Conservation (phyloP, 2,113 vertebrate genomes). For the Gobius niger region DNA sequence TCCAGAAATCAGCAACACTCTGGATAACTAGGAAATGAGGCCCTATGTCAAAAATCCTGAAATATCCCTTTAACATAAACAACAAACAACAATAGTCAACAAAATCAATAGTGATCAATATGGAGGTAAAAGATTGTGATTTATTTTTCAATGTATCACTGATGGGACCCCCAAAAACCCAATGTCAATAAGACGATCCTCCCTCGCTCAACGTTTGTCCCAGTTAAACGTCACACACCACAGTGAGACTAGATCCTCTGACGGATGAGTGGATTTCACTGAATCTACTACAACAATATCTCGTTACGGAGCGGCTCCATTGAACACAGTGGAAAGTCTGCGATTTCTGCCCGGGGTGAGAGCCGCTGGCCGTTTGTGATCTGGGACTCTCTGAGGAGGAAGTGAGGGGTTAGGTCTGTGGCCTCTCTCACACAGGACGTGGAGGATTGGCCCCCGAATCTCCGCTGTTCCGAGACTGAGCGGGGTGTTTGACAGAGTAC, state of each 20-base stretch:
- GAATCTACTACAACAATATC: not conserved
- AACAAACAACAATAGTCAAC: too few species aligned
- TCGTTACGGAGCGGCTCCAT: not conserved
- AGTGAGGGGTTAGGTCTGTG: slow-evolving; percentile 29
- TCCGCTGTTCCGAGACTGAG: slow-evolving; percentile 37
- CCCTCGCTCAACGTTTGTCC: not conserved
- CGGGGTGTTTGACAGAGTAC: slow-evolving; percentile 51
- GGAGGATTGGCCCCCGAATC: slow-evolving; percentile 56
- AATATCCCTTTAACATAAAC: too few species aligned
- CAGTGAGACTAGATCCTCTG: too few species aligned
- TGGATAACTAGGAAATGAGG: too few species aligned
- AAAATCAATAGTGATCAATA: too few species aligned
- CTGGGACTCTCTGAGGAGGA: slow-evolving; percentile 56
- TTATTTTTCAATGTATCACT: too few species aligned
- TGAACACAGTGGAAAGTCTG: slow-evolving; percentile 26
- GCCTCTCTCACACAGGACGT: slow-evolving; percentile 62
- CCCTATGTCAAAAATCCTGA: too few species aligned
- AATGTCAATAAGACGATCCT: not conserved
- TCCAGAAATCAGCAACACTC: too few species aligned
- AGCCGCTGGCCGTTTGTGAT: slow-evolving; percentile 4
- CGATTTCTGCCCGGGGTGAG: slow-evolving; percentile 6
- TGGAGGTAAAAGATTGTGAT: too few species aligned
- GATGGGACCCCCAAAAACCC: not conserved
- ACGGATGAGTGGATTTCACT: not conserved
- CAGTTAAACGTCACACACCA: not conserved